Conservation (phyloP, 64 coral and sea anemone species). For the Dendronephthya gigantea region DNA sequence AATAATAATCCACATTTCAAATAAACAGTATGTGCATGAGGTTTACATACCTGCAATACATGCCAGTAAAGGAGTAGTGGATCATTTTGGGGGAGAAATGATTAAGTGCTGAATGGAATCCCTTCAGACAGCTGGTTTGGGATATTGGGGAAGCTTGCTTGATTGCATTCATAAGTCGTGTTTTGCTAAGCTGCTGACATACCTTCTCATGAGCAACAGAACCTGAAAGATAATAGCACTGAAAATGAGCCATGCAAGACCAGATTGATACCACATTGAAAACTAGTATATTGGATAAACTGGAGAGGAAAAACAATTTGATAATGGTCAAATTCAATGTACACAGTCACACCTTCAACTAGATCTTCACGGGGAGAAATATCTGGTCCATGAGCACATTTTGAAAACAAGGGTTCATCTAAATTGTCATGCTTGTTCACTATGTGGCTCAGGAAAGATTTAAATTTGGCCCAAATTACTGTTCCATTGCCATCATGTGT, state of each 20-base stretch:
- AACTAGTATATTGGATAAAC: too few relatives aligned
- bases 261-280: too few relatives aligned
- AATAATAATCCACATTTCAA: too few relatives aligned
- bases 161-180: not conserved
- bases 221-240: not conserved
- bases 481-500: not conserved
- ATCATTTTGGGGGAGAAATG: not conserved
- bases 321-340: too few relatives aligned
- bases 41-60: constrained; percentile 12
- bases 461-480: not conserved
- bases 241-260: not conserved
- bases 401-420: not conserved
- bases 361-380: not conserved
- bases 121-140: not conserved
- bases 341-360: not conserved
- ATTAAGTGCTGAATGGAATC: not conserved
- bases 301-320: too few relatives aligned
- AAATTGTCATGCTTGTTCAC: constrained; percentile 2
- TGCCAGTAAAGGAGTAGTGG: not conserved
- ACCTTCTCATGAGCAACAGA: not conserved
- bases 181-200: not conserved
- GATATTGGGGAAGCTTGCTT: constrained; percentile 1
- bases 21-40: too few relatives aligned
- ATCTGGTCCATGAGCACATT: constrained; percentile 7
- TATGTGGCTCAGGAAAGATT: constrained; percentile 5